Evolutionary conservation across 1,140 invertebrate species (phyloP), one percentile per base, ranked within the genome.

Genomic region (Neuroterus valhalla): DNA sequence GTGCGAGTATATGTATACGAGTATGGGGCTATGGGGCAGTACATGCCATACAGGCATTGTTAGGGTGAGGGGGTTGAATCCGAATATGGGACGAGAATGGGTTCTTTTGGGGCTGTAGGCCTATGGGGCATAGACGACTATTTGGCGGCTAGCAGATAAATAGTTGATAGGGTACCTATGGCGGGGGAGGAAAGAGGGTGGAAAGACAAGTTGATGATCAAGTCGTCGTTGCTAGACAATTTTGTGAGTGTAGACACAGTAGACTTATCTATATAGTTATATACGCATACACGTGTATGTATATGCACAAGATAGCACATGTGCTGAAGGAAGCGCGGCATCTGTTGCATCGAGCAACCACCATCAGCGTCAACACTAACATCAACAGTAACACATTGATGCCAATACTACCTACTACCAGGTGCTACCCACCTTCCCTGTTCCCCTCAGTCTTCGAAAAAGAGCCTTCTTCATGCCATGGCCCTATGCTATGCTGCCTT

Each of bases 361-460:
- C 72, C 70, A 79, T 67, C 74, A 75, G 52, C 70, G 74, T 78
- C 78, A 81, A 72, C 78, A 79, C 77, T 75, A 81, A 75, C 73
- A 66, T 81, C 74, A 71, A 76, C 78, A 78, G 77, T 62, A 62
- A 62, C 12, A 26, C 2, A 62, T 38, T 62, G 31, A 38, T 38
- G 31, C 31, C 31, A 8, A 38, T 31, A 15, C 23, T 62, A 26
- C 23, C 46, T 81, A 81, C 78, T 79, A 87, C 88, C 88, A 89
- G 88, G 88, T 89, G 88, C 85, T 87, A 78, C 76, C 82, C 86
- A 87, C 86, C 87, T 87, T 86, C 85, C 83, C 80, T 77, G 71
- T 78, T 82, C 76, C 76, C 70, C 73, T 82, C 55, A 14, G 10
- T 48, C 46, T 48, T 15, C 74, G 71, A 85, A 75, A 83, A 83